Evolutionary conservation across 1,140 invertebrate genomes (phyloP).

Genomic region (Drosophila bifasciata): DNA sequence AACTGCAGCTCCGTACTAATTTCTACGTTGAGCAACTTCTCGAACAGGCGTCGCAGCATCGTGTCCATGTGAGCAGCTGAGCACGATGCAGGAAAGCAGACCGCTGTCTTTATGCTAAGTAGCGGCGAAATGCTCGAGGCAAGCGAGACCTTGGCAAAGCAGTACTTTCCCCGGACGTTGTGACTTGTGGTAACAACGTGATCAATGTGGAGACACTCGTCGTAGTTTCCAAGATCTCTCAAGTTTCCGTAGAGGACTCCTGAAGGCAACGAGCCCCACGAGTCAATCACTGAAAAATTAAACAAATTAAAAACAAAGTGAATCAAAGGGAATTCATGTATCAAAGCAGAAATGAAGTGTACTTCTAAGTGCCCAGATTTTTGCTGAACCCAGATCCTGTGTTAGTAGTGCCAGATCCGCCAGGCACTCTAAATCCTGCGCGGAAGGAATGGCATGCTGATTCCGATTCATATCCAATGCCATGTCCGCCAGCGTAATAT

Average conservation of each 20-base stretch:
- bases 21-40: constrained; percentile 27
- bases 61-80: constrained; percentile 34
- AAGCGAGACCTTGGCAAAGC: constrained; percentile 4
- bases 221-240: constrained; percentile 52
- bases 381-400: constrained; percentile 1
- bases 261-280: constrained; percentile 55
- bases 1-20: background rate
- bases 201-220: constrained; percentile 50
- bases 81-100: constrained; percentile 52
- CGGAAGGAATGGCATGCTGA: background rate
- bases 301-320: too few species aligned
- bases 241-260: constrained; percentile 50
- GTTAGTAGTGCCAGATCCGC: constrained; percentile 14
- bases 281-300: constrained; percentile 41
- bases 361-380: constrained; percentile 34
- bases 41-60: constrained; percentile 27
- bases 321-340: background rate
- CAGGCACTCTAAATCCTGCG: constrained; percentile 27
- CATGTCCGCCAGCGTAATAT: constrained; percentile 23
- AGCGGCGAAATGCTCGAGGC: background rate
- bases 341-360: background rate
- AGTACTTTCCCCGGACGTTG: constrained; percentile 49
- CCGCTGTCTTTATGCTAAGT: constrained; percentile 18
- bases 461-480: background rate
- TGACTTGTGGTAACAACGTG: constrained; percentile 4